Evolutionary conservation across 2,888 invertebrate genomes (phyloP).

Genomic region (Drosophila pseudotalamancana): DNA sequence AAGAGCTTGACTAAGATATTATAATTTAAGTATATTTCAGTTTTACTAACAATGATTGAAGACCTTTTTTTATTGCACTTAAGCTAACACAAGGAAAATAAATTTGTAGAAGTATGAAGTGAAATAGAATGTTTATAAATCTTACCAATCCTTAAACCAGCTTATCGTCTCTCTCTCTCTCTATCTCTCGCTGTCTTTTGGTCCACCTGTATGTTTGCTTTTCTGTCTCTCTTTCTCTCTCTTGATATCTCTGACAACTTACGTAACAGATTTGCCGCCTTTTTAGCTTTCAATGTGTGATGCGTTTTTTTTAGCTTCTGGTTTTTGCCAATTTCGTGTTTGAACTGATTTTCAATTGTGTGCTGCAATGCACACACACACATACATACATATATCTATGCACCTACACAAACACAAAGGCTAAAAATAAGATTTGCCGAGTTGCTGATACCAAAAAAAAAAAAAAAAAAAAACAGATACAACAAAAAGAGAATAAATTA

Average conservation of each 20-base stretch:
- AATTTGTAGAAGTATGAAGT: background rate
- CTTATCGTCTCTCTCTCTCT: background rate
- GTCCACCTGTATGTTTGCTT: background rate
- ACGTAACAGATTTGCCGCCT: constrained; percentile 29
- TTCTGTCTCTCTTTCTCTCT: constrained; percentile 1
- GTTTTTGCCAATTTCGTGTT: constrained; percentile 44
- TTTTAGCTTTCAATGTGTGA: constrained; percentile 16
- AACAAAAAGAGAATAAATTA: background rate
- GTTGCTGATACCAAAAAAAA: constrained; percentile 45
- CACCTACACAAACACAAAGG: background rate
- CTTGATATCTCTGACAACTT: constrained; percentile 14
- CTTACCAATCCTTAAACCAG: constrained; percentile 41
- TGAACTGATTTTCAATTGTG: constrained; percentile 33
- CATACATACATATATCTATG: background rate
- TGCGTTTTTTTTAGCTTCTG: constrained; percentile 7
- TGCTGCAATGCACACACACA: constrained; percentile 24
- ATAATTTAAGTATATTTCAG: too few relatives aligned
- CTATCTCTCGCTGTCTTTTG: background rate
- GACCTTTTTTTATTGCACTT: too few relatives aligned
- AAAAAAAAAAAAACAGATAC: background rate
- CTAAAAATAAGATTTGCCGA: constrained; percentile 54
- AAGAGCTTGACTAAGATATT: too few relatives aligned
- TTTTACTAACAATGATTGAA: too few relatives aligned
- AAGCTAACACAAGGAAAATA: background rate
- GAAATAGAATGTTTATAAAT: background rate